phyloP scores from a whole-genome alignment of 2,797 vertebrate species.

The Botia kubotai region DNA sequence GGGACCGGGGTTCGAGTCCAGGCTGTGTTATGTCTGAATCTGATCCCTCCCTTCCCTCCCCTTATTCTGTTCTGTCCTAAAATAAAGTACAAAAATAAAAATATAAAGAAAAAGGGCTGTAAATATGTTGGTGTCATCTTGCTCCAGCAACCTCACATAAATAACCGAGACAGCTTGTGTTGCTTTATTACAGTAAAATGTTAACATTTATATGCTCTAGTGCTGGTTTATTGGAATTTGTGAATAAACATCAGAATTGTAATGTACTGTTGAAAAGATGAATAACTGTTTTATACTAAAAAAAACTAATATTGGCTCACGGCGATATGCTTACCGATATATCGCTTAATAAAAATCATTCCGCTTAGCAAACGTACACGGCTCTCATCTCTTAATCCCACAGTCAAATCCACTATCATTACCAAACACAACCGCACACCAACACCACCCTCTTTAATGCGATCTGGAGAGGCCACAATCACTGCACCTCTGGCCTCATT shows the following conservation, averaged over 20 bases:
- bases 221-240: no score
- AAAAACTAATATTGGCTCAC: background rate
- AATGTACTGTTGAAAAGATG: background rate
- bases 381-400: constrained; percentile 41
- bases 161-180: no score
- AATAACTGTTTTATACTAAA: background rate
- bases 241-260: no score
- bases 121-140: no score
- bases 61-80: background rate
- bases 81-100: background rate
- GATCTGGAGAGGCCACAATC: constrained; percentile 35
- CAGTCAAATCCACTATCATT: constrained; percentile 47
- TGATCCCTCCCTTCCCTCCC: background rate
- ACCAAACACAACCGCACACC: constrained; percentile 21
- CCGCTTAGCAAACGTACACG: constrained; percentile 14
- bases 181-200: no score
- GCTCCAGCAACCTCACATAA: no score
- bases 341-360: constrained; percentile 11
- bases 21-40: background rate
- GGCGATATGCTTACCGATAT: background rate
- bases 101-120: no score
- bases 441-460: constrained; percentile 29
- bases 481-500: constrained; percentile 35
- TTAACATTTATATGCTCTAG: no score
- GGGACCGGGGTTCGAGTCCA: background rate